Evolutionary conservation across 2,888 invertebrate genomes (phyloP).

Genomic region (Ecliptopera silaceata): DNA sequence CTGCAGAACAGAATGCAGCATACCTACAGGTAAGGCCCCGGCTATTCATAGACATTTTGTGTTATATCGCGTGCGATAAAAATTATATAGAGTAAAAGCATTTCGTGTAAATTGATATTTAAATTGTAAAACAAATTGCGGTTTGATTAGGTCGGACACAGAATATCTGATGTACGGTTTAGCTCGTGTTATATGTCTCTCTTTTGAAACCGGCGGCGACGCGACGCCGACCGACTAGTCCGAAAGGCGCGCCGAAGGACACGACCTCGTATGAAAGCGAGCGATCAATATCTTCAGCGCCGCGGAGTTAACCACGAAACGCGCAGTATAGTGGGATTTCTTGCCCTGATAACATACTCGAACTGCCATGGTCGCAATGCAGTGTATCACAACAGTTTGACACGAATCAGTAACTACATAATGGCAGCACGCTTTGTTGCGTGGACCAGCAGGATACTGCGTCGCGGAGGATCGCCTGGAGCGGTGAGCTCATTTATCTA

Average conservation of each 20-base stretch:
- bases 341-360: constrained; percentile 69
- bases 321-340: constrained; percentile 69
- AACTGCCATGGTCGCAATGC: constrained; percentile 45
- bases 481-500: constrained; percentile 79
- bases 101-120: too few relatives aligned
- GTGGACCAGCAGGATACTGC: constrained; percentile 74
- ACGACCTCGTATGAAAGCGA: constrained; percentile 74
- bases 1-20: constrained; percentile 93
- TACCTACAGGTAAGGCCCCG: constrained; percentile 87
- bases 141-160: too few relatives aligned
- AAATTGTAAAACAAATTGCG: too few relatives aligned
- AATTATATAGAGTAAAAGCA: too few relatives aligned
- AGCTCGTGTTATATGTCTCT: constrained; percentile 12
- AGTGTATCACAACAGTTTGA: constrained; percentile 25
- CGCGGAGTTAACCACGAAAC: constrained; percentile 55
- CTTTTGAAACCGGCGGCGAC: constrained; percentile 15
- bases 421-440: constrained; percentile 71
- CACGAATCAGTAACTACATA: constrained; percentile 30
- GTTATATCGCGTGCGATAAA: neutral
- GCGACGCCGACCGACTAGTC: constrained; percentile 40
- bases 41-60: neutral
- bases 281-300: constrained; percentile 73
- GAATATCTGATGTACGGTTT: too few relatives aligned
- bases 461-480: constrained; percentile 76
- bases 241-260: constrained; percentile 81